Evolutionary conservation across 1,140 invertebrate species (phyloP), one percentile per base, ranked within the genome.

Genomic region (Hypothenemus hampei): DNA sequence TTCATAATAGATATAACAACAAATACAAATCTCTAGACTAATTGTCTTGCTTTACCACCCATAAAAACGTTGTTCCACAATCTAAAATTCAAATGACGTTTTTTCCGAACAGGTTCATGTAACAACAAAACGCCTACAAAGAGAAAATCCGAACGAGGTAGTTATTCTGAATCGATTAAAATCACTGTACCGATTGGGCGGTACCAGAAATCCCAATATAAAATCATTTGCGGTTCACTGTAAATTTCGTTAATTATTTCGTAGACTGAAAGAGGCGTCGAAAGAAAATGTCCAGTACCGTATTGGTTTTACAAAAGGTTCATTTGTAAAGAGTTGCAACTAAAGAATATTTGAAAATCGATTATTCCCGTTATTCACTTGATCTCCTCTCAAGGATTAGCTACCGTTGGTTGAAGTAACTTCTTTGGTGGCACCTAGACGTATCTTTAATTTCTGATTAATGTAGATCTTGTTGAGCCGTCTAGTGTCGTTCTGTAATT

Each of bases 121-220:
- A 52, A 52, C 49, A 52, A 52, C 49, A 52, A 43, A 41, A 52
- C 49, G 49, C 49, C 49, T 43, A 52, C 35, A 52, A 52, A 52
- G 47, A 49, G 47, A 49, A 49, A 49, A 49, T 49, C 47, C 15
- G 49, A 33, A 37, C 24, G 15, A 31, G 49, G 49, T 52, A 52
- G 37, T 52, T 52, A 49, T 39, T 49, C 36, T 7, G 39, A 52
- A 52, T 52, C 39, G 39, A 52, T 52, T 52, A 52, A 43, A 49
- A 39, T 49, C 33, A 33, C 24, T 45, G 29, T 45, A 26, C 24
- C n/a, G 41, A 45, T 40, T 49, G 47, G 47, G 47, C 47, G 47
- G 47, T 3, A 26, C 47, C 22, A 16, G n/a, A n/a, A n/a, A n/a
- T n/a, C n/a, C n/a, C n/a, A 29, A 29, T 6, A n/a, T n/a, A n/a